These are phyloP conservation scores for Megalopta genalis DNA, from an alignment of 1,140 invertebrate species.

Conservation along the genomic window DNA sequence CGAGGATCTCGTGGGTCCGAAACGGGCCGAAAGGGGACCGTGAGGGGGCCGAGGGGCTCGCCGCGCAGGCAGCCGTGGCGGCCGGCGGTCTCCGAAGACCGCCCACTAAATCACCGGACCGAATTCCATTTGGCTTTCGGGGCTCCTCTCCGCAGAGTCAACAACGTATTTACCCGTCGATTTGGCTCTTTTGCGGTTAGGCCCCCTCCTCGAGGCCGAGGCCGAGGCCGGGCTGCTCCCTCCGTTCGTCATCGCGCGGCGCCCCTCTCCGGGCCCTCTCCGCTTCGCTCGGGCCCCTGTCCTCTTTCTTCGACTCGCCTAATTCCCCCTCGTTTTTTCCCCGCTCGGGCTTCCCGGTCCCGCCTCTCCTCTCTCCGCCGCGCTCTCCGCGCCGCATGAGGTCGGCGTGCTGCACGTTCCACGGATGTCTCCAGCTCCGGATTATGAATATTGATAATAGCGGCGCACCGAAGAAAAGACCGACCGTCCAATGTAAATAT, in stretches of 20 bases:
- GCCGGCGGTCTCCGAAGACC: constrained; percentile 71
- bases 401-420: constrained; percentile 67
- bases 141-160: constrained; percentile 70
- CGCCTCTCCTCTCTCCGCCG: constrained; percentile 53
- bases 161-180: constrained; percentile 77
- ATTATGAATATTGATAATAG: constrained; percentile 76
- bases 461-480: constrained; percentile 59
- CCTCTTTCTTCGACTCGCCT: neutral
- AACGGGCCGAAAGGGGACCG: neutral
- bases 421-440: constrained; percentile 68
- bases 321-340: neutral
- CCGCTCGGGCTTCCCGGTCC: neutral
- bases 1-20: neutral
- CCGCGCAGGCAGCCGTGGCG: constrained; percentile 53
- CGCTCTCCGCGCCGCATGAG: constrained; percentile 47
- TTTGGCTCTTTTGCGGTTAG: constrained; percentile 75
- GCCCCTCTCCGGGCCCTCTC: constrained; percentile 14
- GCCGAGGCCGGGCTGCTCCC: constrained; percentile 8
- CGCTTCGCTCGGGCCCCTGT: constrained; percentile 21
- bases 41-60: neutral
- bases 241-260: constrained; percentile 22
- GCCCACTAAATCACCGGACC: constrained; percentile 76
- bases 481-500: constrained; percentile 66
- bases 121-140: constrained; percentile 76
- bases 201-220: constrained; percentile 11